phyloP scores from a whole-genome alignment of 2,888 invertebrate species.

The Sturmia bella region DNA sequence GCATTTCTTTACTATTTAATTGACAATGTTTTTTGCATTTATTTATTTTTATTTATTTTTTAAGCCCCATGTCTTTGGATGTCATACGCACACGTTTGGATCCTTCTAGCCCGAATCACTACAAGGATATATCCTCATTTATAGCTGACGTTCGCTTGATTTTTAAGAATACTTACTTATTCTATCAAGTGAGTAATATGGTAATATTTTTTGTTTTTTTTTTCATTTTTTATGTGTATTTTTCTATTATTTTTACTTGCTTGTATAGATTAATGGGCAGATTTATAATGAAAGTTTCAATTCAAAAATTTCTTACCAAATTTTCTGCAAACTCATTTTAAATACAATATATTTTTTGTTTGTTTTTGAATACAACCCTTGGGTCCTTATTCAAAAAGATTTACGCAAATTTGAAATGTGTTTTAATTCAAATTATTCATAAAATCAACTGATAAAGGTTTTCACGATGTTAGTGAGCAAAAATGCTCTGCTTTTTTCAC shows the following conservation, averaged over 20 bases:
- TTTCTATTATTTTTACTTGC: slow-evolving; percentile 18
- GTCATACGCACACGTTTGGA: slow-evolving; percentile 91
- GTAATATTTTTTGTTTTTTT: slow-evolving; percentile 60
- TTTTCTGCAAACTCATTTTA: no score
- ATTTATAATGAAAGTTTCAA: no score
- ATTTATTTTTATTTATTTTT: neutral
- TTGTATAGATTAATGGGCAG: no score
- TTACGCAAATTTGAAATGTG: no score
- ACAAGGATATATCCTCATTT: slow-evolving; percentile 88
- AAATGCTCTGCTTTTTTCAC: no score
- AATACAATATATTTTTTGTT: no score
- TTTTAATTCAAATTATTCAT: no score
- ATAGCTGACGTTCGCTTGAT: slow-evolving; percentile 91
- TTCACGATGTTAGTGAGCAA: no score
- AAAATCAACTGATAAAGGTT: no score
- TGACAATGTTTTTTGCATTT: neutral
- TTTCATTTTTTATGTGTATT: slow-evolving; percentile 28
- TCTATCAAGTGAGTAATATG: slow-evolving; percentile 86
- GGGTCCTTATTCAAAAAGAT: no score
- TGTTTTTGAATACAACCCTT: no score
- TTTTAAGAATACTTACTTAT: slow-evolving; percentile 93
- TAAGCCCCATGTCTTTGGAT: slow-evolving; percentile 91
- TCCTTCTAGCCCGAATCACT: slow-evolving; percentile 87
- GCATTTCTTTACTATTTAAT: slow-evolving; percentile 40
- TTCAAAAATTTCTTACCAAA: no score